A percentile compares a stretch with the other conserved stretches of the same genome.
Evolutionary conservation across 2,797 vertebrate genomes (phyloP).

Genomic region (Rhinella marina): DNA sequence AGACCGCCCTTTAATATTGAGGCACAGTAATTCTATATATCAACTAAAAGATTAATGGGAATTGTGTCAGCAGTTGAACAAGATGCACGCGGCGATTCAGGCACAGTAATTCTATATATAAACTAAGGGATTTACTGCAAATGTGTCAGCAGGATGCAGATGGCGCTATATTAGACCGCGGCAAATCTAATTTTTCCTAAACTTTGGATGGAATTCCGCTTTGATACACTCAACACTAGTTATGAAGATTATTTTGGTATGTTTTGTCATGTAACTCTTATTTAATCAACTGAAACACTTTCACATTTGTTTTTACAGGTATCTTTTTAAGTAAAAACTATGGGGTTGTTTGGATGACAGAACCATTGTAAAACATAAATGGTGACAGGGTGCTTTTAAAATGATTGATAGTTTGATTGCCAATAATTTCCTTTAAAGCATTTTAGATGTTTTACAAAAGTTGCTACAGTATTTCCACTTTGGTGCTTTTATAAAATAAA

Average conservation of each 20-base stretch:
- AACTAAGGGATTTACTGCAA: too few species aligned
- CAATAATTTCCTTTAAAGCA: slow-evolving; percentile 65
- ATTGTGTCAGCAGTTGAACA: too few species aligned
- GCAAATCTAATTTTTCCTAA: too few species aligned
- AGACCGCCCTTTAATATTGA: too few species aligned
- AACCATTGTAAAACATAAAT: slow-evolving; percentile 66
- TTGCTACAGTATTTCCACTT: slow-evolving; percentile 16
- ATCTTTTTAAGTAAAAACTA: slow-evolving; percentile 4
- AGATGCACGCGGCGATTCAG: too few species aligned
- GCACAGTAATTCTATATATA: too few species aligned
- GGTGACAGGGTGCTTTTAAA: slow-evolving; percentile 67
- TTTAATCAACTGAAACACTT: slow-evolving; percentile 16
- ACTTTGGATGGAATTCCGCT: too few species aligned
- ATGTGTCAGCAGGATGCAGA: too few species aligned
- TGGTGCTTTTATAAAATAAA: neutral
- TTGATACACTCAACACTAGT: neutral
- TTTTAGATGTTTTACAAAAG: slow-evolving; percentile 58
- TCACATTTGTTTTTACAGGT: neutral
- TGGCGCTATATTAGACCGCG: too few species aligned
- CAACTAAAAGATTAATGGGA: too few species aligned
- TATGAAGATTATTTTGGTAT: neutral
- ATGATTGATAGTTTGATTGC: slow-evolving; percentile 68
- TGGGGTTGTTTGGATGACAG: slow-evolving; percentile 64
- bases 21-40: too few species aligned
- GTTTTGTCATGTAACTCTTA: neutral